These are phyloP conservation scores for Egretta garzetta DNA, from an alignment of 2,113 vertebrate species.

Conservation along the genomic window DNA sequence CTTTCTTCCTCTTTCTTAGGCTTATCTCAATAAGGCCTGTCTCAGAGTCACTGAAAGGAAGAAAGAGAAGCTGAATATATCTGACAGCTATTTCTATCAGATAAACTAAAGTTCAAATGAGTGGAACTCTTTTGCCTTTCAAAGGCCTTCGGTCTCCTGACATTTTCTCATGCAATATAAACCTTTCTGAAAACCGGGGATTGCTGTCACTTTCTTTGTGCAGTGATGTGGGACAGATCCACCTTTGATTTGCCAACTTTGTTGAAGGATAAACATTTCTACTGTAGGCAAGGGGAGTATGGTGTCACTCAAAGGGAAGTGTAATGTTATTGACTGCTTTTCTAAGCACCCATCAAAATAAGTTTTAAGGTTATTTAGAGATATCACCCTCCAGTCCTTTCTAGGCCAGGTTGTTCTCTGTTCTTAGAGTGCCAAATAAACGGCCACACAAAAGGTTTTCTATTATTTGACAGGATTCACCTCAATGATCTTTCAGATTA, in stretches of 20 bases:
- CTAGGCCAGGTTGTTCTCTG: background rate
- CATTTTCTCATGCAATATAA: background rate
- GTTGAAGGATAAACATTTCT: slow-evolving; percentile 33
- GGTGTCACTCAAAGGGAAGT: background rate
- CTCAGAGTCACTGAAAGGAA: slow-evolving; percentile 47
- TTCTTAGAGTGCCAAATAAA: background rate
- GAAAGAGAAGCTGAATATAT: slow-evolving; percentile 59
- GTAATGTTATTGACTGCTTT: background rate
- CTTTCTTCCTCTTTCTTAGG: slow-evolving; percentile 37
- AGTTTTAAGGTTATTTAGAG: background rate
- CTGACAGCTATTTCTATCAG: slow-evolving; percentile 73
- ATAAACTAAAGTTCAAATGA: slow-evolving; percentile 72
- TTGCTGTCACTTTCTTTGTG: slow-evolving; percentile 53
- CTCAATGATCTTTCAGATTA: background rate
- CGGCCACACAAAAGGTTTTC: background rate
- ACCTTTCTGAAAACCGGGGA: background rate
- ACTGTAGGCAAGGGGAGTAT: background rate
- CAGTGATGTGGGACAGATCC: slow-evolving; percentile 8
- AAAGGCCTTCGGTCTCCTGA: slow-evolving; percentile 43
- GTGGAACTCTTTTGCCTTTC: slow-evolving; percentile 63
- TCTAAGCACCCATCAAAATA: background rate
- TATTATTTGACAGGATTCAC: background rate
- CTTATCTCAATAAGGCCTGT: slow-evolving; percentile 59
- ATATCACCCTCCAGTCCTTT: background rate
- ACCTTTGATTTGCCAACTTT: slow-evolving; percentile 30